Percentiles rank a stretch among this genome's conserved stretches.
These are phyloP conservation scores for Acanthiza pusilla DNA, from an alignment of 2,797 vertebrate species.

Conservation along the genomic window DNA sequence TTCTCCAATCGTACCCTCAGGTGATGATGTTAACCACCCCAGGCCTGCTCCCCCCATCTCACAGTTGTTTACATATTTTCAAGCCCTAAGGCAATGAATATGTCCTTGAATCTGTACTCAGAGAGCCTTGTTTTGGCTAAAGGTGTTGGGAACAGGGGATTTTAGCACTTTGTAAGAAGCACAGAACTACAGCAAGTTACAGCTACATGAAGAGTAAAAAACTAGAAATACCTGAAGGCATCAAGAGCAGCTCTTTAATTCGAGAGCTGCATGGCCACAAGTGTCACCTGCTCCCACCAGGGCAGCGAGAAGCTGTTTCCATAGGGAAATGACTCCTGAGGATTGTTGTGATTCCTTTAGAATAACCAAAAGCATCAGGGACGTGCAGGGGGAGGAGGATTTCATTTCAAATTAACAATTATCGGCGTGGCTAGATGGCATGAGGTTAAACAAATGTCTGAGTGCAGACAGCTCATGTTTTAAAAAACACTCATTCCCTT, in stretches of 20 bases:
- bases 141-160: too few relatives aligned
- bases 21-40: too few relatives aligned
- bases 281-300: constrained; percentile 38
- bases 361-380: background rate
- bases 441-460: background rate
- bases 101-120: too few relatives aligned
- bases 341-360: constrained; percentile 1
- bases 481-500: background rate
- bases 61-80: too few relatives aligned
- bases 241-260: constrained; percentile 66
- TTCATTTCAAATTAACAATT: background rate
- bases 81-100: too few relatives aligned
- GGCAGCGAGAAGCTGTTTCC: constrained; percentile 22
- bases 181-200: too few relatives aligned
- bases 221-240: too few relatives aligned
- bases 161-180: too few relatives aligned
- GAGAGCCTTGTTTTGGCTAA: too few relatives aligned
- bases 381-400: background rate
- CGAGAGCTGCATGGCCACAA: constrained; percentile 51
- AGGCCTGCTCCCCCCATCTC: too few relatives aligned
- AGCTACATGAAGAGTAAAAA: too few relatives aligned
- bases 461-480: constrained; percentile 9
- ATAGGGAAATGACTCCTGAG: constrained; percentile 11
- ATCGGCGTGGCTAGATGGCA: background rate
- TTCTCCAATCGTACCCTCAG: too few relatives aligned